A percentile compares a stretch with the other conserved stretches of the same genome.
phyloP scores from a whole-genome alignment of 2,797 vertebrate genomes.

The Taenioides sp. region DNA sequence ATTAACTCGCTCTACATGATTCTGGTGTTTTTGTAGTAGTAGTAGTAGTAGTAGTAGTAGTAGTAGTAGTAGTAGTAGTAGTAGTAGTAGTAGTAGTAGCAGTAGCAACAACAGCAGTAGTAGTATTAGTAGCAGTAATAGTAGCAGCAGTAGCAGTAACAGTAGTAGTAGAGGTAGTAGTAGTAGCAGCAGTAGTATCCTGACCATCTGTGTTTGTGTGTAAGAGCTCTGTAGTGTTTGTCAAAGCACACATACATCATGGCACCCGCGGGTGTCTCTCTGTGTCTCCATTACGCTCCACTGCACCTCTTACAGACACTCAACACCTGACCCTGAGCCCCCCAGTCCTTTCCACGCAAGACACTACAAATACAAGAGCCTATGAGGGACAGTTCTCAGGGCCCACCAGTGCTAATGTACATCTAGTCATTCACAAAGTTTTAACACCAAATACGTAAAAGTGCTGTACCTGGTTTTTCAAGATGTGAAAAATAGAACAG shows the following conservation, averaged over 20 bases:
- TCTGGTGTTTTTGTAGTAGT: not conserved
- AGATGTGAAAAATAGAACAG: too few species aligned
- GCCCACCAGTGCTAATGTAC: not conserved
- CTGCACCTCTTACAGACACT: slow-evolving; percentile 57
- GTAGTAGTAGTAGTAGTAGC: not conserved
- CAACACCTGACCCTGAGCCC: slow-evolving; percentile 51
- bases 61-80: not conserved
- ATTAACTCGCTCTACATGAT: too few species aligned
- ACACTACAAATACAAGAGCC: not conserved
- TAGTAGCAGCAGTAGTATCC: not conserved
- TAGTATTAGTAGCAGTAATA: not conserved
- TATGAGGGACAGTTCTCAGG: slow-evolving; percentile 10
- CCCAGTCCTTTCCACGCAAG: slow-evolving; percentile 2
- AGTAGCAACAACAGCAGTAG: not conserved
- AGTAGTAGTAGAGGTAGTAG: not conserved
- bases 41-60: not conserved
- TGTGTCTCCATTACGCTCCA: slow-evolving; percentile 58
- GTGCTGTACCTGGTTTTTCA: too few species aligned
- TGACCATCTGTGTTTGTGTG: slow-evolving; percentile 15
- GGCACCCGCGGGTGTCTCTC: slow-evolving; percentile 58
- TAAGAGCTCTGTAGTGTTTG: slow-evolving; percentile 48
- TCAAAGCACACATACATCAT: slow-evolving; percentile 73
- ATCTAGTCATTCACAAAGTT: not conserved
- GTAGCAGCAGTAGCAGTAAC: not conserved
- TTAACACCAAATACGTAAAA: not conserved